A percentile compares a stretch with the other conserved stretches of the same genome.
Evolutionary conservation across 2,888 invertebrate species (phyloP).

Genomic region (Tribolium freemani): DNA sequence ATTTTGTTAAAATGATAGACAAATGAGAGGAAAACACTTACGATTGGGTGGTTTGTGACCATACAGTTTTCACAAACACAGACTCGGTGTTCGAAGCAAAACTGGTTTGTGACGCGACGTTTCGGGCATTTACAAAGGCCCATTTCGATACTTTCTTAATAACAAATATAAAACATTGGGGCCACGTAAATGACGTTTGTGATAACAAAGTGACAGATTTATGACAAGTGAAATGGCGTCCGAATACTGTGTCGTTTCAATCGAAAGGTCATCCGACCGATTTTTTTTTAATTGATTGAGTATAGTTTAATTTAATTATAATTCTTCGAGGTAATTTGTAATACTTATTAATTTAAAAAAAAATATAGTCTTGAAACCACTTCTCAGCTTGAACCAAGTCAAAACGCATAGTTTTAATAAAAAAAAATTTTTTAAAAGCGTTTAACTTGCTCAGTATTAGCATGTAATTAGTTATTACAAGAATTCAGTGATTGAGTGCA

Average conservation of each 20-base stretch:
- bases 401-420: too few species aligned
- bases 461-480: neutral
- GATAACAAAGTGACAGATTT: too few species aligned
- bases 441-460: neutral
- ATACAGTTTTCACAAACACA: constrained; percentile 99
- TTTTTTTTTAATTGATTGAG: too few species aligned
- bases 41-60: constrained; percentile 96
- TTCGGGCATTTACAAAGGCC: constrained; percentile 99
- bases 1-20: neutral
- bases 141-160: constrained; percentile 72
- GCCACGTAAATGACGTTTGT: constrained; percentile 45
- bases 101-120: constrained; percentile 96
- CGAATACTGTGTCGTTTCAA: too few species aligned
- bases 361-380: too few species aligned
- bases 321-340: too few species aligned
- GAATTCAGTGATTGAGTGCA: neutral
- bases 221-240: too few species aligned
- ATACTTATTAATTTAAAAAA: too few species aligned
- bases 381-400: too few species aligned
- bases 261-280: too few species aligned
- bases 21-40: constrained; percentile 67
- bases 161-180: constrained; percentile 27
- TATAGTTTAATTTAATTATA: too few species aligned
- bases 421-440: too few species aligned
- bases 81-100: constrained; percentile 98